Evolutionary conservation across 2,113 vertebrate genomes (phyloP), one percentile per base, ranked within the genome.

Genomic region (Ailurus styani): DNA sequence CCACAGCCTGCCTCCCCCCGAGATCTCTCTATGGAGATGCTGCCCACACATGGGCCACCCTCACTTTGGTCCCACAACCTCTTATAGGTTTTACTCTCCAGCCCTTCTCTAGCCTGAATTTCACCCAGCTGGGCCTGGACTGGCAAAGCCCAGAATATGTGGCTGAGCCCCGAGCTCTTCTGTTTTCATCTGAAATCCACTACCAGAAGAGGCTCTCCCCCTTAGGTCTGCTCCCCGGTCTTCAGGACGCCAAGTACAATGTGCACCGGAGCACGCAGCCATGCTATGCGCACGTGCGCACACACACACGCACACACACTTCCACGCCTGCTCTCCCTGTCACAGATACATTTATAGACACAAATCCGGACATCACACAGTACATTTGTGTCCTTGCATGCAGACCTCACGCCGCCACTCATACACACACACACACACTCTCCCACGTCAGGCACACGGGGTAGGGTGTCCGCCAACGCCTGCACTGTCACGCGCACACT

Each of bases 211-310:
- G 34, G 47, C 34, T 29, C 47, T 57, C 42, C 47, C 60, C 1
- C 34, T 23, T 54, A 75, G 45, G 34, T 45, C 72, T 40, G 23
- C 29, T 34, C 23, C 13, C 17, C 20, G 15, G 77, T 40, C 52
- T 79, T 34, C 23, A 42, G 62, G 12, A 70, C 14, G 27, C 64
- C 1, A 3, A 68, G 31, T 1, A 3, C 6, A 7, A 2, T 4
- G 18, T 13, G 31, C 31, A 29, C 13, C 3, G 2, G 42, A 15
- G 6, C 4, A 0, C 50, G 45, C 6, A 42, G 47, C 15, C 81
- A 72, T 15, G 1, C 75, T 50, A 18, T 11, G 15, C 37, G 4
- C 37, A 25, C 17, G 0, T 0, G 2, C 55, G 10, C 55, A 10
- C 57, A 12, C 62, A 54, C 42, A n/a, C 77, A 21, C 4, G 2